A percentile compares a stretch with the other conserved stretches of the same genome.
Conservation (phyloP, 2,113 vertebrate genomes). For the Tupaia chinensis region DNA sequence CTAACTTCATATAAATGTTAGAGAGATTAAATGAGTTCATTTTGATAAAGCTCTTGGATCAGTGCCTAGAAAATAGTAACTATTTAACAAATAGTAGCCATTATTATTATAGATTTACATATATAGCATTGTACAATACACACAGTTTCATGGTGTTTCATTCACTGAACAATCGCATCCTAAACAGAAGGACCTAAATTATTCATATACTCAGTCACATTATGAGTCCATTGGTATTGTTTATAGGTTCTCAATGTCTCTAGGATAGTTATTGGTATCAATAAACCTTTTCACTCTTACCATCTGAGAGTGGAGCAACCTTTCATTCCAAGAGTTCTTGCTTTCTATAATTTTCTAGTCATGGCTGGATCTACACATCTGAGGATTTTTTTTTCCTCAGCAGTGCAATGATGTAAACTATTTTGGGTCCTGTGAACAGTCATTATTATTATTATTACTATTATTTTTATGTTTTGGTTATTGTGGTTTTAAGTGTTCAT, state of each 20-base stretch:
- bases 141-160: neutral
- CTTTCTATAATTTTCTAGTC: neutral
- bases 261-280: neutral
- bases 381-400: neutral
- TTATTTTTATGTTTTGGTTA: neutral
- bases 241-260: neutral
- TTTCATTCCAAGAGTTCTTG: neutral
- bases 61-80: neutral
- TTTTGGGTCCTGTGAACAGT: neutral
- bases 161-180: neutral
- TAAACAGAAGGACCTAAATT: neutral
- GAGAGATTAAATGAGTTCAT: constrained; percentile 23
- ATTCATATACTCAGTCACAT: neutral
- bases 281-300: neutral
- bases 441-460: neutral
- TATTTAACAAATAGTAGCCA: constrained; percentile 24
- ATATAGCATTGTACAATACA: neutral
- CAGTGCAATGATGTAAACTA: neutral
- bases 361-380: neutral
- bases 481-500: constrained; percentile 26
- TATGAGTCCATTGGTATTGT: neutral
- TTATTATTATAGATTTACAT: neutral
- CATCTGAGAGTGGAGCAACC: neutral
- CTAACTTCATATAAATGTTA: neutral
- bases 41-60: neutral